Conservation (phyloP, 2,888 invertebrate species). For the Leucophenga montana region DNA sequence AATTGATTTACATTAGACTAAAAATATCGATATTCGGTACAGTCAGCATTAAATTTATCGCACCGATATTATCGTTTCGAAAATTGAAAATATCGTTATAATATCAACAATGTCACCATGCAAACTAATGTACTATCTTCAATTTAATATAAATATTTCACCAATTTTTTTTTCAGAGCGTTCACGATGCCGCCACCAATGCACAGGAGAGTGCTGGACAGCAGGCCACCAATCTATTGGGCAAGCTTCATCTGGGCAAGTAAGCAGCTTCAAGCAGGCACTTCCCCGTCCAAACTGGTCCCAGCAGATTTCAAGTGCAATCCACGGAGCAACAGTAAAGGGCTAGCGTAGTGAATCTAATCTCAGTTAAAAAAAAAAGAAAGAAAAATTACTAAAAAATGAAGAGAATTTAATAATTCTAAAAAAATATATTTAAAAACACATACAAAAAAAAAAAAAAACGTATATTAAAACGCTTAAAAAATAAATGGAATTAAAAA, state of each 20-base stretch:
- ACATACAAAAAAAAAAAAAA: constrained; percentile 31
- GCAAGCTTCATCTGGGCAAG: constrained; percentile 69
- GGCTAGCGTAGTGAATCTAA: constrained; percentile 21
- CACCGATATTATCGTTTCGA: no score
- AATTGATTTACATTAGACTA: no score
- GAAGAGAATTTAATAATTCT: constrained; percentile 2
- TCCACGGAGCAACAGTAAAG: neutral
- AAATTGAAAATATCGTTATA: no score
- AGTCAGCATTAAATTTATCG: no score
- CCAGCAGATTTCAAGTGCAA: neutral
- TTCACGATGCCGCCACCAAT: constrained; percentile 67
- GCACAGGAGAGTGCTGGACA: constrained; percentile 69
- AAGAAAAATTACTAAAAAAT: neutral
- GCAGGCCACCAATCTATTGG: constrained; percentile 69
- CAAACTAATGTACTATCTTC: no score
- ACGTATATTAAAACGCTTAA: constrained; percentile 48
- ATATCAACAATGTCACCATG: no score
- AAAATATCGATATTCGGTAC: no score
- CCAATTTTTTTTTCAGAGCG: constrained; percentile 49
- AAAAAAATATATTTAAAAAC: constrained; percentile 42
- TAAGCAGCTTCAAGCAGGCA: constrained; percentile 38
- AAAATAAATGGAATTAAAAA: constrained; percentile 37
- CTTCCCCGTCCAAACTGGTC: neutral
- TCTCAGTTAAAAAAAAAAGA: constrained; percentile 42
- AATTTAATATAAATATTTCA: neutral